Evolutionary conservation across 2,113 vertebrate species (phyloP), one percentile per base, ranked within the genome.

Genomic region (Salvelinus namaycush): DNA sequence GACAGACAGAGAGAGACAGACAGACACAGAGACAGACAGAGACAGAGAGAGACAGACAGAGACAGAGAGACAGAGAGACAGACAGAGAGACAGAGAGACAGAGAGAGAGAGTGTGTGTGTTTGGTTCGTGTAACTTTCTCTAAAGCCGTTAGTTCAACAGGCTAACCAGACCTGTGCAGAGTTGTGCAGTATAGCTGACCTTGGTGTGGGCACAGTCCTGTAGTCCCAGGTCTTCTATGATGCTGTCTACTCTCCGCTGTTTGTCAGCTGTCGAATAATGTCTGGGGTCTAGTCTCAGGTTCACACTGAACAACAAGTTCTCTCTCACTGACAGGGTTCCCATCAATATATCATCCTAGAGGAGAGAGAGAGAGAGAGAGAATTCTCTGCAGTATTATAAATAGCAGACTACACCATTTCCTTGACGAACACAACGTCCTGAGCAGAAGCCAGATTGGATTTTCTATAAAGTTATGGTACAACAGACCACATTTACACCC

Each of bases 291-390:
- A 95, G 91, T 14, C 94, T 92, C 65, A 95, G 86, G 78, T 91
- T 94, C 22, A 87, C 94, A 31, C 93, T 94, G 87, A 95, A 95
- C 86, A 90, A 79, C 6, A 95, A 91, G 84, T 95, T 95, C 79
- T 95, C 94, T 59, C 83, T 88, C 66, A 95, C 90, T 11, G 75
- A 87, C 76, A 95, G 83, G 1, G 94, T 95, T 7, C 93, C 94
- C 92, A 94, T 95, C 69, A 95, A 62, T 68, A 95, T 86, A 72
- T 95, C 92, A 48, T 95, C 94, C 94, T 95, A 54, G 39, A 81
- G 75, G 74, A 54, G 77, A 29, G 70, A 6, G 1, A 1, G 22
- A 31, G 29, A 31, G 29, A 31, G 29, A 31, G 29, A 31, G 27
- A 5, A 27, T 27, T 27, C 27, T 27, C 2, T 27, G 27, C 27